Percentiles rank a stretch among this genome's conserved stretches.
phyloP scores from a whole-genome alignment of 2,113 vertebrate species.

The Stegostoma tigrinum region DNA sequence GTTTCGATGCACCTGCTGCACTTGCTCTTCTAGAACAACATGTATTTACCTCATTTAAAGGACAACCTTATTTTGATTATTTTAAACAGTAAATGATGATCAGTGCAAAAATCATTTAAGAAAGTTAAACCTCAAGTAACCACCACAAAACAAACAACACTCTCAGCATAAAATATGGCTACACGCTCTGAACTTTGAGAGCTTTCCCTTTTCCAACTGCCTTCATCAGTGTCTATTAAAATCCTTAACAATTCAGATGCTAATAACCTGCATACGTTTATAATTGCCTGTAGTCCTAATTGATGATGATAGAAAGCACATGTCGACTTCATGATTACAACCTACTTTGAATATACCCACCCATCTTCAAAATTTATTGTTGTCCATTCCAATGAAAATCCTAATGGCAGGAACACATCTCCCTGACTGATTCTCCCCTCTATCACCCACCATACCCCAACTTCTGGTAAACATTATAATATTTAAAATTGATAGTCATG shows the following conservation, averaged over 20 bases:
- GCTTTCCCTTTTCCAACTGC: background rate
- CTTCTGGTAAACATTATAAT: background rate
- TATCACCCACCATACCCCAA: background rate
- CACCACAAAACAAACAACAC: background rate
- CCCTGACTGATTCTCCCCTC: background rate
- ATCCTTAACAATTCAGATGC: background rate
- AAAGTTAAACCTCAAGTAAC: background rate
- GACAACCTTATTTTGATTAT: background rate
- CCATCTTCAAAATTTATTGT: background rate
- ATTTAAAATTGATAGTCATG: background rate
- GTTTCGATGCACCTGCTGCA: too few species aligned
- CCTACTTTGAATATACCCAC: background rate
- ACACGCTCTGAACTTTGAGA: background rate
- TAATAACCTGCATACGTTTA: background rate
- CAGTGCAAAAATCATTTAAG: background rate
- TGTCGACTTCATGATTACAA: background rate
- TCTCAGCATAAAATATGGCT: background rate
- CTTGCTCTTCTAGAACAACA: background rate
- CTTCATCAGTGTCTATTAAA: background rate
- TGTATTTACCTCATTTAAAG: background rate
- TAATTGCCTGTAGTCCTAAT: background rate
- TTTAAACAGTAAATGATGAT: background rate
- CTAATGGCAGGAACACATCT: background rate
- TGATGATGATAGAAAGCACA: background rate
- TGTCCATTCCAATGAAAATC: background rate